Percentiles rank a stretch among this genome's conserved stretches.
These are phyloP conservation scores for Eudemis profundana DNA, from an alignment of 2,888 invertebrate genomes.

Conservation along the genomic window DNA sequence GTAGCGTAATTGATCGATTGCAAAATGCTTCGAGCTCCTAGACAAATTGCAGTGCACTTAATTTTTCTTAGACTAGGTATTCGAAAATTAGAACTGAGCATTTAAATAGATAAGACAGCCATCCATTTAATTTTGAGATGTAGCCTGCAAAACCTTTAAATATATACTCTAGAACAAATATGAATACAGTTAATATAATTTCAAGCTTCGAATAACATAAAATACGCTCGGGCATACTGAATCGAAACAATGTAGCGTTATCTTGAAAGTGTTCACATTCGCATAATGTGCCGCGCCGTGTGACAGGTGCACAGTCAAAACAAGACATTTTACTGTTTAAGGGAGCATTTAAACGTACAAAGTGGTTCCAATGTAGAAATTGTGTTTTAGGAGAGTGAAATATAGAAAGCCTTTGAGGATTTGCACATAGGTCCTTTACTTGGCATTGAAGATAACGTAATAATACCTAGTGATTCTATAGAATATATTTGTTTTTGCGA, in stretches of 20 bases:
- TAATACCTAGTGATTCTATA: too few species aligned
- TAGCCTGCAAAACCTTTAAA: background rate
- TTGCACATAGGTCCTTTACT: background rate
- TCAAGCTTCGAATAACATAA: conserved; percentile 21
- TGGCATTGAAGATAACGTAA: background rate
- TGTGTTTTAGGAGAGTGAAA: background rate
- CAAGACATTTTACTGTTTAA: conserved; percentile 22
- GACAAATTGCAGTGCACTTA: background rate
- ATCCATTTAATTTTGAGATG: background rate
- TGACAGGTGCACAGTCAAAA: conserved; percentile 27
- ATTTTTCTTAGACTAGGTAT: background rate
- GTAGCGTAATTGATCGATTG: background rate
- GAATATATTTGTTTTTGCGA: too few species aligned
- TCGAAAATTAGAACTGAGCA: background rate
- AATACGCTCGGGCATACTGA: conserved; percentile 9
- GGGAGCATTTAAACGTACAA: background rate
- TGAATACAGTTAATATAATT: conserved; percentile 16
- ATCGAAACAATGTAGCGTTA: conserved; percentile 25
- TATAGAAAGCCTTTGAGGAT: background rate
- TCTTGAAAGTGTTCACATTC: conserved; percentile 20
- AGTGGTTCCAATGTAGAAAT: background rate
- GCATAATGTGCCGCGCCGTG: conserved; percentile 11
- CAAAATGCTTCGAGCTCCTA: background rate
- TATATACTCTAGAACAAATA: background rate
- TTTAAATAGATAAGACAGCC: background rate